A percentile compares a stretch with the other conserved stretches of the same genome.
These are phyloP conservation scores for Loris lydekkerianus DNA, from an alignment of 2,797 vertebrate species.

Conservation along the genomic window DNA sequence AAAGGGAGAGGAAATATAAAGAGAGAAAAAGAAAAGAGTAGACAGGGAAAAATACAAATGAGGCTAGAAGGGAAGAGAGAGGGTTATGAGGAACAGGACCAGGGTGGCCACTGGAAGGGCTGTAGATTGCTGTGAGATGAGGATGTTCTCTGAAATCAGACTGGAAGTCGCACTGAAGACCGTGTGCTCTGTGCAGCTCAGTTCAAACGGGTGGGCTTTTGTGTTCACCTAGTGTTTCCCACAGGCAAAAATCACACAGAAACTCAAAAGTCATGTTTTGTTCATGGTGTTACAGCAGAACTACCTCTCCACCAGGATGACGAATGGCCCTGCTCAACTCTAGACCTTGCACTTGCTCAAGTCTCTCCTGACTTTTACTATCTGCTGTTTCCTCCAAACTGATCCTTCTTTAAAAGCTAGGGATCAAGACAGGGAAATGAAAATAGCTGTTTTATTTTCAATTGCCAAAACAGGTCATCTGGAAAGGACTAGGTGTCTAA, in stretches of 20 bases:
- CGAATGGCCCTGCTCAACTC: neutral
- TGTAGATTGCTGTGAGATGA: neutral
- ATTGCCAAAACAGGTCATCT: neutral
- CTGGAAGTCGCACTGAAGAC: neutral
- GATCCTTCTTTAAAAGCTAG: conserved; percentile 2
- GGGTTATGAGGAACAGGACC: neutral
- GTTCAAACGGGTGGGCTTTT: neutral
- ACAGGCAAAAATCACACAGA: conserved; percentile 1
- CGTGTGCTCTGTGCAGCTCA: neutral
- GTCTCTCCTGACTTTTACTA: neutral
- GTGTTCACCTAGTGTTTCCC: neutral
- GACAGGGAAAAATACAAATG: neutral
- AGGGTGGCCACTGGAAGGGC: neutral
- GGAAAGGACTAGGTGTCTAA: neutral
- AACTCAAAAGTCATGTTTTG: neutral
- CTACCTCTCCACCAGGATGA: neutral
- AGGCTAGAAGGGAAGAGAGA: neutral
- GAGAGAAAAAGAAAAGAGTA: neutral
- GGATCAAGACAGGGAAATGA: neutral
- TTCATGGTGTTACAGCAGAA: neutral
- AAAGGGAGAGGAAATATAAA: neutral
- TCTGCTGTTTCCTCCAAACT: neutral
- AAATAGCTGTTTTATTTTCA: neutral
- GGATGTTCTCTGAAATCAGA: neutral
- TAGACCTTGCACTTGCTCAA: neutral